phyloP scores from a whole-genome alignment of 1,140 invertebrate species.

The Drosophila asahinai region DNA sequence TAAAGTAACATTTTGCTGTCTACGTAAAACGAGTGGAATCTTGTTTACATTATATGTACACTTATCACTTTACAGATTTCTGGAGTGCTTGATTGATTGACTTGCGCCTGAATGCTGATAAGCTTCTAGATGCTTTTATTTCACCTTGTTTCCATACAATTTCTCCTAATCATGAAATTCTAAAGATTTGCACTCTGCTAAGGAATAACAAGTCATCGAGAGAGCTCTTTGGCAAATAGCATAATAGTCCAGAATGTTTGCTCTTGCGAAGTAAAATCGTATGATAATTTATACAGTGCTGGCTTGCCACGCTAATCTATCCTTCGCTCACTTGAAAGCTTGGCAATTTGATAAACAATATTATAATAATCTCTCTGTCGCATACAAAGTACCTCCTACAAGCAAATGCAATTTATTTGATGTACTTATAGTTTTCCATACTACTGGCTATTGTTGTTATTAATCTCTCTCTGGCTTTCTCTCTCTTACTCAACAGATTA shows the following conservation, averaged over 20 bases:
- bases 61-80: constrained; percentile 5
- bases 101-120: constrained; percentile 7
- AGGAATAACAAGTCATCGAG: constrained; percentile 3
- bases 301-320: constrained; percentile 10
- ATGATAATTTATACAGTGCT: constrained; percentile 29
- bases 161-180: constrained; percentile 32
- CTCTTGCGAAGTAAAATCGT: constrained; percentile 4
- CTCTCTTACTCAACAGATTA: constrained; percentile 14
- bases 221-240: neutral
- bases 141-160: neutral
- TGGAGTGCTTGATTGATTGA: constrained; percentile 7
- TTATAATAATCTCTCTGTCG: constrained; percentile 18
- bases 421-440: constrained; percentile 5
- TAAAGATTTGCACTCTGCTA: neutral
- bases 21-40: neutral
- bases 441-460: constrained; percentile 4
- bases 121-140: neutral
- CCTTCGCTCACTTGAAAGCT: neutral
- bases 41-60: neutral
- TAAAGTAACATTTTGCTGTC: neutral
- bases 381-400: constrained; percentile 7
- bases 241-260: constrained; percentile 22
- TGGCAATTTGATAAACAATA: constrained; percentile 30
- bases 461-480: constrained; percentile 14
- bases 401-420: constrained; percentile 35